Evolutionary conservation across 1,140 invertebrate species (phyloP).

Genomic region (Calycopis cecrops): DNA sequence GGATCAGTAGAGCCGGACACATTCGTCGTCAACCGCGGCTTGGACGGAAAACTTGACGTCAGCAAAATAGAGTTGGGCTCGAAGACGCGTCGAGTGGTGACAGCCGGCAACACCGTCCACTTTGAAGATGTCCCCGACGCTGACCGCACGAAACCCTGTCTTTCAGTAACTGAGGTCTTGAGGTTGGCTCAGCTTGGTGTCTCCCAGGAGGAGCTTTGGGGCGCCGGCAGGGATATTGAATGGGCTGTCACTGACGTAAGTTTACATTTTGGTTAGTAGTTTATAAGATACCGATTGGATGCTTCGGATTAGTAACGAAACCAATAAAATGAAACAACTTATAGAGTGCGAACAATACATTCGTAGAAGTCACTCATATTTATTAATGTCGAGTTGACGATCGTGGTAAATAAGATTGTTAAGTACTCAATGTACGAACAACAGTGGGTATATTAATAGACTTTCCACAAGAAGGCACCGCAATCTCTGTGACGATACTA

Average conservation of each 20-base stretch:
- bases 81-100: conserved; percentile 75
- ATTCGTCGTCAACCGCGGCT: conserved; percentile 75
- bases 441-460: no score
- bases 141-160: conserved; percentile 65
- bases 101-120: conserved; percentile 51
- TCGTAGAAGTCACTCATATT: no score
- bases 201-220: conserved; percentile 79
- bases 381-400: no score
- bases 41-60: conserved; percentile 69
- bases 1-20: conserved; percentile 85
- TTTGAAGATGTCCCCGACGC: conserved; percentile 52
- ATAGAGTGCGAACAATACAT: no score
- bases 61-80: conserved; percentile 71
- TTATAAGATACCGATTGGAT: no score
- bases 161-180: conserved; percentile 72
- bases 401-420: no score
- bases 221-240: conserved; percentile 84
- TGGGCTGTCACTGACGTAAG: conserved; percentile 78
- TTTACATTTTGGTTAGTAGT: neutral
- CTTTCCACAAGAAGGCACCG: no score
- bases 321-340: no score
- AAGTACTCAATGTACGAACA: no score
- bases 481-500: no score
- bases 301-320: no score
- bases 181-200: conserved; percentile 76